A percentile compares a stretch with the other conserved stretches of the same genome.
phyloP scores from a whole-genome alignment of 2,113 vertebrate species.

The Lampris incognitus region DNA sequence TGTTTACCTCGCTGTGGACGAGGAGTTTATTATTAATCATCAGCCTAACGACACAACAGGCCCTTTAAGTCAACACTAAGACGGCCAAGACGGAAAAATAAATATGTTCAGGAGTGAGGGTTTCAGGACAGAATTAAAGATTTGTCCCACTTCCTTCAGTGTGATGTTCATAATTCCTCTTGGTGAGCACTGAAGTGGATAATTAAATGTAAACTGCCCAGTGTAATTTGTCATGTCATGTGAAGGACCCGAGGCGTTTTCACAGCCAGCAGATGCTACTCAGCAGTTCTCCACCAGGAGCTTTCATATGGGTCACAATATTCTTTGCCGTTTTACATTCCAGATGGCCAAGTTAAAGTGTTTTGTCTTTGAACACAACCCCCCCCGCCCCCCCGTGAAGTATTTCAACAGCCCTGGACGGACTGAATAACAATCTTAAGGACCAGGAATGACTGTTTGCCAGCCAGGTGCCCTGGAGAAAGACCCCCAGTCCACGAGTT shows the following conservation, averaged over 20 bases:
- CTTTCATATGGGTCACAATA: conserved; percentile 81
- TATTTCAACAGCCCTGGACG: conserved; percentile 53
- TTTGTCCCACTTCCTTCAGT: conserved; percentile 27
- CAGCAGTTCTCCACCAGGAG: conserved; percentile 78
- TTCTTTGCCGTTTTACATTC: conserved; percentile 66
- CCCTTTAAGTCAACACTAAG: conserved; percentile 32
- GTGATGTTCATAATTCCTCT: conserved; percentile 44
- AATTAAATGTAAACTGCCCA: conserved; percentile 85
- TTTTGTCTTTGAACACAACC: conserved; percentile 65
- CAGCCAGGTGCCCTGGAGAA: conserved; percentile 49
- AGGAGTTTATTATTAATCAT: not conserved
- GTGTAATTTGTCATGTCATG: conserved; percentile 84
- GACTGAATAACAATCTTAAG: conserved; percentile 49
- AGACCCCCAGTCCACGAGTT: conserved; percentile 31
- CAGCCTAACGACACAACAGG: conserved; percentile 9
- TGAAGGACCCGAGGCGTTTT: conserved; percentile 80
- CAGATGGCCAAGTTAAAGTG: conserved; percentile 75
- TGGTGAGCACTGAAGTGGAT: conserved; percentile 74
- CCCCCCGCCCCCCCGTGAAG: conserved; percentile 52
- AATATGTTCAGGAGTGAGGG: conserved; percentile 12
- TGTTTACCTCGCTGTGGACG: not conserved
- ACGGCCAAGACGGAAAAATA: conserved; percentile 2
- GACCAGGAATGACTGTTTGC: conserved; percentile 24
- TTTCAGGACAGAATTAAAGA: conserved; percentile 39
- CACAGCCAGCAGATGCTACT: conserved; percentile 82